These are phyloP conservation scores for Drosophila sturtevanti DNA, from an alignment of 1,140 invertebrate species.

Conservation along the genomic window DNA sequence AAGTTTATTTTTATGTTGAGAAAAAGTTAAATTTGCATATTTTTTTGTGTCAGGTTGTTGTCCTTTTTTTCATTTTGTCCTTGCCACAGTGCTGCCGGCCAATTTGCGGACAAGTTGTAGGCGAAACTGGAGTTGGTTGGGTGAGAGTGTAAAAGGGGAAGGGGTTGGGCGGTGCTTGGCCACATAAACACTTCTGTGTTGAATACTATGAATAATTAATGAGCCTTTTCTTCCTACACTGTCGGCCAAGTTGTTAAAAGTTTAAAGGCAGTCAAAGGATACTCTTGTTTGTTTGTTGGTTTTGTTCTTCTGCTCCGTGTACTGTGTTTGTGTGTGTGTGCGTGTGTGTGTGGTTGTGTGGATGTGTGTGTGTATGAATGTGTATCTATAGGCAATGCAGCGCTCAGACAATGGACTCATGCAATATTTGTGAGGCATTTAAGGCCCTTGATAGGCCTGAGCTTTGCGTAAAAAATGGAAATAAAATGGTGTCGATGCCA, in stretches of 20 bases:
- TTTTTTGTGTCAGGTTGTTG: slow-evolving; percentile 40
- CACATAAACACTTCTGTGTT: slow-evolving; percentile 75
- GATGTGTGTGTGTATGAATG: not conserved
- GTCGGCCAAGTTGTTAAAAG: slow-evolving; percentile 27
- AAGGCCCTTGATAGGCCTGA: slow-evolving; percentile 21
- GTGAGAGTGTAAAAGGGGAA: not conserved
- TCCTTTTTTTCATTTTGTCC: slow-evolving; percentile 40
- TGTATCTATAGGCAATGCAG: slow-evolving; percentile 33
- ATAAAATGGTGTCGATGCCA: not conserved
- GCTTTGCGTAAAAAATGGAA: not conserved
- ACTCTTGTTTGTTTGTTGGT: slow-evolving; percentile 9
- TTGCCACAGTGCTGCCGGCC: slow-evolving; percentile 41
- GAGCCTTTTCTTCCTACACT: slow-evolving; percentile 51
- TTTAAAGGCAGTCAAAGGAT: slow-evolving; percentile 15
- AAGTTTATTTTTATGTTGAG: slow-evolving; percentile 71
- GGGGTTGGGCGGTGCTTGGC: slow-evolving; percentile 23
- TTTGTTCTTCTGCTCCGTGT: slow-evolving; percentile 5
- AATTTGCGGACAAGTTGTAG: slow-evolving; percentile 61
- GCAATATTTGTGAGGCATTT: slow-evolving; percentile 62
- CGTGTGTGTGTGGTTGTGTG: not conserved
- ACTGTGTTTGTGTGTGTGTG: slow-evolving; percentile 2
- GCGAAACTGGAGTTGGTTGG: slow-evolving; percentile 17
- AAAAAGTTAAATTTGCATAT: slow-evolving; percentile 74
- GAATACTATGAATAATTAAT: slow-evolving; percentile 79
- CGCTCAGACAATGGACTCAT: slow-evolving; percentile 44